Conservation (phyloP, 2,888 invertebrate species). For the Drosophila paracracens region DNA sequence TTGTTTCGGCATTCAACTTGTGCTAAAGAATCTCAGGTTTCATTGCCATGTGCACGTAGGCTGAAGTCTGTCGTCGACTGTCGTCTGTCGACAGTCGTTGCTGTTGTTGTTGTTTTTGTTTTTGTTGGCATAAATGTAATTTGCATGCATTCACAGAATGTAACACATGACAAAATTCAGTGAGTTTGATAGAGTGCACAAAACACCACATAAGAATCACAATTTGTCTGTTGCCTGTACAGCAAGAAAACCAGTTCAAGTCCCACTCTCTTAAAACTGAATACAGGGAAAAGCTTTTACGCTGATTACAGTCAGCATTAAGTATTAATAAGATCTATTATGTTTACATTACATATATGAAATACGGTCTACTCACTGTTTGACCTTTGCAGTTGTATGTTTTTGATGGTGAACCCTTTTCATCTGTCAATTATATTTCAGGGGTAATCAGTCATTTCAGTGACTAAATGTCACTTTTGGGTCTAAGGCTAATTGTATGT, state of each 20-base stretch:
- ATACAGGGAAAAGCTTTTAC: constrained; percentile 32
- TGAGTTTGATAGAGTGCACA: constrained; percentile 8
- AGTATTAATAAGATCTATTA: constrained; percentile 15
- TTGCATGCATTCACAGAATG: constrained; percentile 25
- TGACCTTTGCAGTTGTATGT: constrained; percentile 32
- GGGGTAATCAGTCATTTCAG: constrained; percentile 17
- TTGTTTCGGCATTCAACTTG: constrained; percentile 52
- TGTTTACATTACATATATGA: background rate
- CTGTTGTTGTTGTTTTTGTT: constrained; percentile 6
- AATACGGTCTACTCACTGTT: background rate
- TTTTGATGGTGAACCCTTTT: constrained; percentile 23
- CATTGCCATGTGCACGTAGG: constrained; percentile 71
- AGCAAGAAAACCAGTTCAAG: constrained; percentile 3
- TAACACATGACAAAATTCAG: constrained; percentile 33
- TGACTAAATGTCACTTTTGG: background rate
- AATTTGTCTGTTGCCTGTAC: constrained; percentile 9
- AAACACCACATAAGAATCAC: background rate
- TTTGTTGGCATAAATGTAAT: constrained; percentile 9
- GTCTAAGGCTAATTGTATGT: background rate
- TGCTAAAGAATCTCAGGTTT: constrained; percentile 75
- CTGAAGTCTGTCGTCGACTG: constrained; percentile 43
- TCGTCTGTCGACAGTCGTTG: constrained; percentile 29
- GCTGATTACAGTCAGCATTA: constrained; percentile 17
- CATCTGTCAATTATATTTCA: constrained; percentile 29
- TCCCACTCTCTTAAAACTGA: constrained; percentile 2